Base-by-base conservation (phyloP, 2,113 vertebrate genomes). In the Cranoglanis bouderius region DNA sequence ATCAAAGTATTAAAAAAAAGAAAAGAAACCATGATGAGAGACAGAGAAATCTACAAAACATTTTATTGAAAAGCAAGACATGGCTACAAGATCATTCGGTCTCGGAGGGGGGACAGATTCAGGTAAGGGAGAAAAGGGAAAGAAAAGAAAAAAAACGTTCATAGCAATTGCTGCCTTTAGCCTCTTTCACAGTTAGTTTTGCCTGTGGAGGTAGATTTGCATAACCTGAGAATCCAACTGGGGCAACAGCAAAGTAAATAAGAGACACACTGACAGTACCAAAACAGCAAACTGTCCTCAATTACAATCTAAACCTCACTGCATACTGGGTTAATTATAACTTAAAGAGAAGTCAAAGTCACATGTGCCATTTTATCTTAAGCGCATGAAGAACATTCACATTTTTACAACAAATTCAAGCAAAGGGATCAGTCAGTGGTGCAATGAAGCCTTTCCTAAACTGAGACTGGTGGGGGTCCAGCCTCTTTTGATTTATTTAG, bases 141-240 rank as follows among this genome's bases (percentile, higher is more conserved):
- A 95, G 97, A 96, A 49, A 49, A 46, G 46, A 49, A 92, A 97
- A 96, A 96, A 97, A 96, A 92, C 90, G 85, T 90, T 89, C 75
- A 90, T 92, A 96, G 95, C 96, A 61, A 95, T 92, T 94, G 96
- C 94, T 96, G 95, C 96, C 96, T 96, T 94, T 94, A 96, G 96
- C 95, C 92, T 95, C 94, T 95, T 97, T 97, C 96, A 97, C 96
- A 97, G 96, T 97, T 96, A 94, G 96, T 97, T 93, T 93, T 89
- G 89, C 93, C 96, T 96, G 94, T 96, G 97, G 98, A 99, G 98
- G 98, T 99, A 98, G 98, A 97, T 98, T 96, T 93, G 96, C 95
- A 93, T 97, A 97, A 98, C 97, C 98, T 97, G 97, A 98, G 97
- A 97, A 95, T 96, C 95, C 95, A 94, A 96, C 95, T 94, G 94